Percentiles rank a stretch among this genome's conserved stretches.
phyloP scores from a whole-genome alignment of 1,140 invertebrate species.

The Neodiprion fabricii region DNA sequence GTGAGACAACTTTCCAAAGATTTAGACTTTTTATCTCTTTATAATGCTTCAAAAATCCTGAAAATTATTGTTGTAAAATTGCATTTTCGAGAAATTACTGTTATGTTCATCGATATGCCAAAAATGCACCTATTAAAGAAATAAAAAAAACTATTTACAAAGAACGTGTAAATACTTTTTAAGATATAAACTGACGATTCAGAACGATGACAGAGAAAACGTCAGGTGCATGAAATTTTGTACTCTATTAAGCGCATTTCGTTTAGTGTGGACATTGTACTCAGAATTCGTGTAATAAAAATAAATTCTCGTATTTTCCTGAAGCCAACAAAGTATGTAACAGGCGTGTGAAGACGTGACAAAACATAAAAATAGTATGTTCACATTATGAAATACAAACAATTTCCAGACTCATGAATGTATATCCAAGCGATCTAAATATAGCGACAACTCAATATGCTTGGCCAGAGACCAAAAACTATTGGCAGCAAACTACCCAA shows the following conservation, averaged over 20 bases:
- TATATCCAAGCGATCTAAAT: background rate
- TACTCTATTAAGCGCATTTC: no score
- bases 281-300: background rate
- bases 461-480: background rate
- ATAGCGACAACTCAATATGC: constrained; percentile 5
- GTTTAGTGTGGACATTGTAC: no score
- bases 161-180: no score
- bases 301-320: background rate
- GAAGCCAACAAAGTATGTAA: constrained; percentile 8
- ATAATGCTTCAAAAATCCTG: no score
- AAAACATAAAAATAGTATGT: constrained; percentile 3
- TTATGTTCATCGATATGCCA: background rate
- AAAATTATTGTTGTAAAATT: background rate
- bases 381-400: constrained; percentile 5
- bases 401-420: constrained; percentile 7
- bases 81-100: background rate
- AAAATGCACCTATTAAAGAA: background rate
- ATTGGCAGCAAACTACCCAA: background rate
- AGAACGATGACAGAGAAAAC: no score
- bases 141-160: no score
- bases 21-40: no score
- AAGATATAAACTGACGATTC: no score
- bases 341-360: background rate
- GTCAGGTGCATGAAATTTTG: no score
- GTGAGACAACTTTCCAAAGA: no score